Evolutionary conservation across 1,140 invertebrate species (phyloP).

Genomic region (Helicoverpa zea): DNA sequence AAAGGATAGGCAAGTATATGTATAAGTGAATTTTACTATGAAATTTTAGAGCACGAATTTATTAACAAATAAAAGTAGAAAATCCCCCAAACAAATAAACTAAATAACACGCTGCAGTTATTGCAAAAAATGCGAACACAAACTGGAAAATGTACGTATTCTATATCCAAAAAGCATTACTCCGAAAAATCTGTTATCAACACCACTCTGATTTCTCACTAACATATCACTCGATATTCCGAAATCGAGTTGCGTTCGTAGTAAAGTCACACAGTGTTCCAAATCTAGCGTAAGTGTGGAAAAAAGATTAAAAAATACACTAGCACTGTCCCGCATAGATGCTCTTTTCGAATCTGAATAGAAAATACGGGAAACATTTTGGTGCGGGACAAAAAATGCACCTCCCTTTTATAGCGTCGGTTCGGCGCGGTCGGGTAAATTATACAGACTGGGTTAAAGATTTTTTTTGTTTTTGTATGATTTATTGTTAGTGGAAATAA

Average conservation of each 20-base stretch:
- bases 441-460: slow-evolving; percentile 12
- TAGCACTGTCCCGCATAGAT: slow-evolving; percentile 39
- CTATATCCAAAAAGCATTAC: no score
- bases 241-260: slow-evolving; percentile 15
- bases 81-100: no score
- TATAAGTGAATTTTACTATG: no score
- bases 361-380: slow-evolving; percentile 46
- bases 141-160: no score
- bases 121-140: no score
- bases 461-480: not conserved
- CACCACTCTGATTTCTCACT: not conserved
- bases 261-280: slow-evolving; percentile 15
- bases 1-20: no score
- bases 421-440: slow-evolving; percentile 13
- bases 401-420: not conserved
- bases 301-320: slow-evolving; percentile 47
- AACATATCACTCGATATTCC: not conserved
- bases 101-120: no score
- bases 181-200: no score
- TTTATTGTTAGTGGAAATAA: not conserved
- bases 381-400: slow-evolving; percentile 28
- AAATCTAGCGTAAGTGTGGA: slow-evolving; percentile 45
- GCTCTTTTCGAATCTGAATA: slow-evolving; percentile 47
- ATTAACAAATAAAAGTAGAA: no score
- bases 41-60: not conserved